Evolutionary conservation across 2,113 vertebrate species (phyloP), one percentile per base, ranked within the genome.

Genomic region (Hippocampus comes): DNA sequence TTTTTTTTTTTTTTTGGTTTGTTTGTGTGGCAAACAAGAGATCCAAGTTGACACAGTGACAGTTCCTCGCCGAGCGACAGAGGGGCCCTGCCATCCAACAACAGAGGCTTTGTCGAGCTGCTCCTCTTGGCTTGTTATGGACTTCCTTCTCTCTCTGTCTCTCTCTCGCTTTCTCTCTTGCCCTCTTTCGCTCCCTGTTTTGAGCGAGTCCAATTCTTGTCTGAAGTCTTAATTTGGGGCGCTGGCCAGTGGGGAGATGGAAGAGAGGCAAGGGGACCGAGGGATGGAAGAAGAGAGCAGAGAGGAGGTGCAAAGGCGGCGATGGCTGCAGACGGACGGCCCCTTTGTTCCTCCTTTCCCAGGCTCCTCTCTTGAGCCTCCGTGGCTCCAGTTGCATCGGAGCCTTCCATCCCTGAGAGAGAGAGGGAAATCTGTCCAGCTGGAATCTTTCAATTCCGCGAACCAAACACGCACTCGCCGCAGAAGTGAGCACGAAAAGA

Each of bases 181-280:
- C 75, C 86, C 84, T 84, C 74, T 89, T 74, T 86, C 78, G 64
- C 71, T 79, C 84, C 70, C 78, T 86, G 43, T 81, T 90, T 88
- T 89, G 84, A 86, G 73, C 80, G 85, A 83, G 89, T 88, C 86
- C 90, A 89, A 89, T 91, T 89, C 90, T 91, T 90, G 87, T 91
- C 90, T 90, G 91, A 93, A 91, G 87, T 91, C 89, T 90, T 91
- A 89, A 91, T 91, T 92, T 92, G 92, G 92, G 88, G 81, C 60
- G 82, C 82, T 84, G 89, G 90, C 89, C 88, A 88, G 85, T 87
- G 83, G 86, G 84, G 88, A 89, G 82, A 82, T 77, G 80, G 82
- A 71, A 79, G 76, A 73, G 87, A 83, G 80, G 78, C 70, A 43
- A 75, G 82, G 82, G 84, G 75, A 80, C 79, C 43, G 7, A 78